phyloP scores from a whole-genome alignment of 2,113 vertebrate species.

The Oryzias celebensis region DNA sequence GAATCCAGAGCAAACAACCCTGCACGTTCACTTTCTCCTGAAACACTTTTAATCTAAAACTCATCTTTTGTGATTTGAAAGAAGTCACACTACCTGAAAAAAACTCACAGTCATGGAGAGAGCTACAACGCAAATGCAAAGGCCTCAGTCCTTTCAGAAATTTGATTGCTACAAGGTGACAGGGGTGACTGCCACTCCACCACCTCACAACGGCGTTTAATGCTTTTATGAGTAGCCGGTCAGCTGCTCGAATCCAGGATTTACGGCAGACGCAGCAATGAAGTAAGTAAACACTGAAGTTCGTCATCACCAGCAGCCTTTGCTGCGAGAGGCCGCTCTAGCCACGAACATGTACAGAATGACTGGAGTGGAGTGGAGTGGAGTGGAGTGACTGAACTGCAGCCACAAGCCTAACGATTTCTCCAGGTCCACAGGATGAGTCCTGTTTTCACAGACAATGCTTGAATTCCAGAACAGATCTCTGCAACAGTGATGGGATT shows the following conservation, averaged over 20 bases:
- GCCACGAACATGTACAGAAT: conserved; percentile 23
- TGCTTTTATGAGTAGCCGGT: conserved; percentile 11
- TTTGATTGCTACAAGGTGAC: not conserved
- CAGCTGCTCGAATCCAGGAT: conserved; percentile 11
- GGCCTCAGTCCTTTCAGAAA: too few species aligned
- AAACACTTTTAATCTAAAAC: too few species aligned
- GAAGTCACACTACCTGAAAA: too few species aligned
- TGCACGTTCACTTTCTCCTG: too few species aligned
- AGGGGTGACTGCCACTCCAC: not conserved
- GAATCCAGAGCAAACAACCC: too few species aligned
- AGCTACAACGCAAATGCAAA: too few species aligned
- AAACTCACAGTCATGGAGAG: too few species aligned
- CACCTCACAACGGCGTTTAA: conserved; percentile 19
- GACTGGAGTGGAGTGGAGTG: conserved; percentile 26
- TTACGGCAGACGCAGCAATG: conserved; percentile 29
- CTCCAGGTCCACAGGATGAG: conserved; percentile 57
- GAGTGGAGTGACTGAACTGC: conserved; percentile 35
- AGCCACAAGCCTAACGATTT: conserved; percentile 68
- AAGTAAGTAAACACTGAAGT: conserved; percentile 24
- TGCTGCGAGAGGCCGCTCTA: conserved; percentile 26
- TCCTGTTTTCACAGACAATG: conserved; percentile 59
- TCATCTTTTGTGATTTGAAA: too few species aligned
- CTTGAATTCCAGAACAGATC: conserved; percentile 66
- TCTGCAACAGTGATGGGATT: conserved; percentile 60
- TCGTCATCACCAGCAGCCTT: conserved; percentile 21